A percentile compares a stretch with the other conserved stretches of the same genome.
Conservation (phyloP, 2,113 vertebrate genomes). For the Takifugu bimaculatus region DNA sequence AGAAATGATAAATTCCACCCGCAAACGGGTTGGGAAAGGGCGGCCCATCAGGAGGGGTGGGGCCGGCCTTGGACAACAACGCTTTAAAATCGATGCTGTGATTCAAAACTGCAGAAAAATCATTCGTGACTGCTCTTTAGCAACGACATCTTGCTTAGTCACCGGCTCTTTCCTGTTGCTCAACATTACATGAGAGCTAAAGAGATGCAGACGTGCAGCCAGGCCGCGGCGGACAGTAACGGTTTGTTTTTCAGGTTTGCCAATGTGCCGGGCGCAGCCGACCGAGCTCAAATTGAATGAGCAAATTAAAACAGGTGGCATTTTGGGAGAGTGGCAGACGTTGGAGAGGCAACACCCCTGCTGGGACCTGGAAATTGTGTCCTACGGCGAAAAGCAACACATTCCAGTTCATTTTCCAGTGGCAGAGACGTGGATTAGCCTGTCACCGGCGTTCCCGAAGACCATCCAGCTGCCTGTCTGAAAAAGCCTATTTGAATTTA, state of each 20-base stretch:
- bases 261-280: too few species aligned
- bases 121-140: neutral
- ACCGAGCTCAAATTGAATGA: too few species aligned
- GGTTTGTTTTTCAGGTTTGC: too few species aligned
- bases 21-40: constrained; percentile 13
- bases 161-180: constrained; percentile 14
- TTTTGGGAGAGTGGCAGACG: constrained; percentile 60
- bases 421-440: constrained; percentile 3
- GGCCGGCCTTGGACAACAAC: neutral
- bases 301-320: constrained; percentile 25
- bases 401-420: neutral
- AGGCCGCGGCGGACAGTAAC: too few species aligned
- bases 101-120: neutral
- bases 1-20: constrained; percentile 10
- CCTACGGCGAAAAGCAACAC: constrained; percentile 19
- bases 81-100: neutral
- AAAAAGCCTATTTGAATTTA: constrained; percentile 50
- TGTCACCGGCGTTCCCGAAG: neutral
- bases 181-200: too few species aligned
- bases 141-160: constrained; percentile 20
- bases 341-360: constrained; percentile 37
- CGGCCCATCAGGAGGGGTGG: neutral
- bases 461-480: constrained; percentile 1
- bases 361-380: constrained; percentile 1
- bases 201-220: too few species aligned